phyloP scores from a whole-genome alignment of 2,113 vertebrate genomes.

The Vicugna pacos region DNA sequence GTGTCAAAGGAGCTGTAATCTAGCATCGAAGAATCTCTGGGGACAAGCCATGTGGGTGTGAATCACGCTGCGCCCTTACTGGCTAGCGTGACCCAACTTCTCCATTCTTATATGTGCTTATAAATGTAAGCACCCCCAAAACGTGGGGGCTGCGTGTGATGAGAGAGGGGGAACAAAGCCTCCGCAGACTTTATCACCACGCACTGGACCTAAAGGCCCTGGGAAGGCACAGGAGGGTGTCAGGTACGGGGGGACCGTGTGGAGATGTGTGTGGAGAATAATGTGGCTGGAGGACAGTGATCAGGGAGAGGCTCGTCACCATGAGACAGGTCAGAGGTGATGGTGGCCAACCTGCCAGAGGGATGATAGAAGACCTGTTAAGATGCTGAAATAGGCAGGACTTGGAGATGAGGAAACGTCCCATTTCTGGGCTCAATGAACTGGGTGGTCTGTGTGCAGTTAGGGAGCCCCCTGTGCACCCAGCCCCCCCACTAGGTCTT shows the following conservation, averaged over 20 bases:
- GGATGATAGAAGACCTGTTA: neutral
- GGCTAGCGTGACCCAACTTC: neutral
- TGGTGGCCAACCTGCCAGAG: neutral
- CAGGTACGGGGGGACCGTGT: too few species aligned
- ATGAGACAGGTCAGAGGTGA: neutral
- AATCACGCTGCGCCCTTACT: neutral
- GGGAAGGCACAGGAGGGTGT: neutral
- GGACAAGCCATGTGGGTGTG: neutral
- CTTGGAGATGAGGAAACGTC: neutral
- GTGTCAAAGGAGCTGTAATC: neutral
- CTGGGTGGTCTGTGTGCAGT: neutral
- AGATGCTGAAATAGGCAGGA: neutral
- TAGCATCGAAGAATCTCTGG: neutral
- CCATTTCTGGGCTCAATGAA: neutral
- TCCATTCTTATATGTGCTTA: neutral
- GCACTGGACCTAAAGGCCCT: neutral
- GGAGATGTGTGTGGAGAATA: neutral
- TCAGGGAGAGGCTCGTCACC: neutral
- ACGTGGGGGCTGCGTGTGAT: neutral
- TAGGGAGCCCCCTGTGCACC: neutral
- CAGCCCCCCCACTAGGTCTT: neutral
- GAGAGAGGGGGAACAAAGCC: neutral
- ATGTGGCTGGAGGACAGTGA: too few species aligned
- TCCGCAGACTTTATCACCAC: neutral
- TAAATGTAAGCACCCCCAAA: neutral